Percentiles rank a stretch among this genome's conserved stretches.
Conservation (phyloP, 2,888 invertebrate species). For the Polylopha cassiicola region DNA sequence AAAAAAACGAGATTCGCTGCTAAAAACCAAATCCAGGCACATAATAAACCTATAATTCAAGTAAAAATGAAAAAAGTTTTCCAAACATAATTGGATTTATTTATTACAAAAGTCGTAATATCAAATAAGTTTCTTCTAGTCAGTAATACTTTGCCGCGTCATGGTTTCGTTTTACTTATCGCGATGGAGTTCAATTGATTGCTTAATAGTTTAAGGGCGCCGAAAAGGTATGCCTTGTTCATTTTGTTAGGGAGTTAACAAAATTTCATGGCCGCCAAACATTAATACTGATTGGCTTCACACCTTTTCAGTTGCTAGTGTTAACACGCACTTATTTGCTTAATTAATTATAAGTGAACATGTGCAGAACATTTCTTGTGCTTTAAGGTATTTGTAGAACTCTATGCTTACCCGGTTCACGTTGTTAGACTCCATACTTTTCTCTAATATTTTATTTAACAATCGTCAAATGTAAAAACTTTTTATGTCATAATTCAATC, state of each 20-base stretch:
- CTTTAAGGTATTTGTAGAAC: conserved; percentile 25
- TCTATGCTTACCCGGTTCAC: conserved; percentile 60
- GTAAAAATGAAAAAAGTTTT: conserved; percentile 31
- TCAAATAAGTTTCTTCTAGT: conserved; percentile 28
- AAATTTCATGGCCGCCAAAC: conserved; percentile 32
- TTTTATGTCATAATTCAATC: conserved; percentile 64
- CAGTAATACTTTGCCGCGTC: conserved; percentile 25
- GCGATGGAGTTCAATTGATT: conserved; percentile 49
- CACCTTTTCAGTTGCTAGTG: conserved; percentile 28
- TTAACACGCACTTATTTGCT: conserved; percentile 4
- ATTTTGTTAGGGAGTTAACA: conserved; percentile 32
- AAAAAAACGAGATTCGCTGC: neutral
- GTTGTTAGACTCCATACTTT: conserved; percentile 61
- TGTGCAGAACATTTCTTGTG: conserved; percentile 38
- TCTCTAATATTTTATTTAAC: conserved; percentile 38
- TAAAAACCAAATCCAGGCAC: conserved; percentile 17
- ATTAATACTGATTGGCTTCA: conserved; percentile 28
- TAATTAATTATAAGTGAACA: conserved; percentile 25
- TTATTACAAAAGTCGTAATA: conserved; percentile 21
- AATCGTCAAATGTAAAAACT: conserved; percentile 47
- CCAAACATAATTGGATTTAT: conserved; percentile 29
- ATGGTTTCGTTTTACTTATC: conserved; percentile 37
- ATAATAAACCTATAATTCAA: conserved; percentile 21
- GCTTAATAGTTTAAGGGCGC: conserved; percentile 38
- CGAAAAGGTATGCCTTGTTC: conserved; percentile 33